Evolutionary conservation across 2,888 invertebrate species (phyloP), one percentile per base, ranked within the genome.

Genomic region (Linnaemya vulpina): DNA sequence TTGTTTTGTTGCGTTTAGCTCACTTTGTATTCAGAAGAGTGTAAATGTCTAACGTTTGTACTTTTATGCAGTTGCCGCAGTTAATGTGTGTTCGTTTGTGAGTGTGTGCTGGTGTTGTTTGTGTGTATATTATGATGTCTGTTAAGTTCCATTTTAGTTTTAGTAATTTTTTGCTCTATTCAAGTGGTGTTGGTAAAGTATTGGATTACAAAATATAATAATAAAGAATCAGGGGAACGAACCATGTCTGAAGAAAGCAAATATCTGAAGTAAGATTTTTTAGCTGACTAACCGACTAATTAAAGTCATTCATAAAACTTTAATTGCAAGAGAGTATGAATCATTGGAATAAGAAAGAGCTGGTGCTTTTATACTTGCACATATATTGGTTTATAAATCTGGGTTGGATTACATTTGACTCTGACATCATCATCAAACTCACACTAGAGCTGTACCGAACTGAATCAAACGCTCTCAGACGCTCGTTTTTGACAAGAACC

Each of bases 1-100:
- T 78, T 62, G 67, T 68, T 51, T 67, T n/a, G 51, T 75, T 73
- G 62, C 55, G 68, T 75, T 78, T 65, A 46, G 68, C 78, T 82
- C 70, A 75, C 22, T 55, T 71, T 63, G 62, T 38, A 53, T 35
- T 70, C 49, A 51, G 62, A 77, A 40, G 68, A 63, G 78, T 78
- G 82, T 49, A 63, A 74, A 78, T 85, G 68, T 58, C 73, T 65
- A 55, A 63, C 40, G 68, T 62, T 81, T 49, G 55, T 58, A 22
- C 63, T 74, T 30, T 30, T 30, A 30, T 30, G 30, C 5, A 30
- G 30, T 30, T 30, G 30, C 3, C 30, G 30, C 30, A 30, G 30
- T 3, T 30, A 5, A 3, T 30, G 30, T 2, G 30, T 73, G 62
- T 53, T 30, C 49, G 78, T 49, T 46, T 38, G 1, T 30, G 30